These are phyloP conservation scores for Drosophila maculinotata DNA, from an alignment of 2,888 invertebrate species.

Conservation along the genomic window DNA sequence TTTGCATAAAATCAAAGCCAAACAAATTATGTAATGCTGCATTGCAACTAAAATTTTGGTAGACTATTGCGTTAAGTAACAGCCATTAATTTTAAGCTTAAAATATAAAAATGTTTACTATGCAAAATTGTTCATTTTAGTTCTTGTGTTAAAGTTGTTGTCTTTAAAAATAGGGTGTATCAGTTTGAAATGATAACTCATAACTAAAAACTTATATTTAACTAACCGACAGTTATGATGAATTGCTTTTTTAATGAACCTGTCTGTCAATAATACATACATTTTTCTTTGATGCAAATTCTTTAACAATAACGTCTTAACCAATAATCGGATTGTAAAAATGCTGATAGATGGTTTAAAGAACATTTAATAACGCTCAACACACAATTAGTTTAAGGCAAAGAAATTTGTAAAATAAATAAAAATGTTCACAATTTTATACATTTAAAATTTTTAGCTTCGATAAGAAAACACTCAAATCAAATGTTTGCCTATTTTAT, in stretches of 20 bases:
- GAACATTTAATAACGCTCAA: background rate
- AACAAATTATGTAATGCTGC: background rate
- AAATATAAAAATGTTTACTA: no score
- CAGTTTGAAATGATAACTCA: no score
- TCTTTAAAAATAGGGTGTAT: no score
- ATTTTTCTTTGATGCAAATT: background rate
- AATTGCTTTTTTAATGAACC: background rate
- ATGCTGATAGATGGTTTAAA: background rate
- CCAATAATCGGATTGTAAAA: background rate
- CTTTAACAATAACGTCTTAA: conserved; percentile 1
- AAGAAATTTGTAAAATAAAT: background rate
- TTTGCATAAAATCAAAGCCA: conserved; percentile 3
- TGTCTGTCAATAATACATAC: background rate
- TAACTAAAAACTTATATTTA: background rate
- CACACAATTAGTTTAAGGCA: background rate
- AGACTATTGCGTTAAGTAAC: no score
- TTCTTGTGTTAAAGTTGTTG: background rate
- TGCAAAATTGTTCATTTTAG: no score
- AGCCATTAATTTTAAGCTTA: no score
- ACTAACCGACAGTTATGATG: background rate
- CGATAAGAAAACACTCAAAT: no score
- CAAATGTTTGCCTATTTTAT: no score
- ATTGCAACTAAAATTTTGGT: background rate
- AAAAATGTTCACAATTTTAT: no score
- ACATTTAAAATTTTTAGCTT: no score